Percentiles rank a stretch among this genome's conserved stretches.
These are phyloP conservation scores for Sardina pilchardus DNA, from an alignment of 2,113 vertebrate species.

Conservation along the genomic window DNA sequence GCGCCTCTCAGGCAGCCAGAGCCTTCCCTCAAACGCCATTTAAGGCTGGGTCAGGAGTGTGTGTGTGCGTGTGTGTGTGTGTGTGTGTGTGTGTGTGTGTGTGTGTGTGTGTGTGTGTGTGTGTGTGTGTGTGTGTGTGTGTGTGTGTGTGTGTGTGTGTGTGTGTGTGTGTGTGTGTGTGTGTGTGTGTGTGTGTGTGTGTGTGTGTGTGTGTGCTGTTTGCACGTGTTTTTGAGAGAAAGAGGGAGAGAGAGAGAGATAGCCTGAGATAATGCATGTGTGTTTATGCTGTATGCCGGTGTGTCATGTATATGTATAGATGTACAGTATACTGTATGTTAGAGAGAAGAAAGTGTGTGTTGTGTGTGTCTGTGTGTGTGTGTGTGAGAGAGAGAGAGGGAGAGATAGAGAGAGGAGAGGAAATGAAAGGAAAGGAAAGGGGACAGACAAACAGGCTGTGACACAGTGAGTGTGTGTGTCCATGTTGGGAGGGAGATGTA, in stretches of 20 bases:
- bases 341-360: background rate
- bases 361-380: background rate
- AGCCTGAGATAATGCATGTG: background rate
- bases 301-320: background rate
- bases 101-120: too few relatives aligned
- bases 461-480: background rate
- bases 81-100: too few relatives aligned
- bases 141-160: background rate
- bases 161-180: background rate
- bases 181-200: background rate
- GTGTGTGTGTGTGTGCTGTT: background rate
- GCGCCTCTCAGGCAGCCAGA: conserved; percentile 8
- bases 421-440: too few relatives aligned
- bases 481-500: background rate
- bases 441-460: background rate
- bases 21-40: conserved; percentile 56
- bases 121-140: too few relatives aligned
- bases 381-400: background rate
- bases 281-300: background rate
- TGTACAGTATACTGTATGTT: background rate
- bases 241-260: background rate
- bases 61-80: background rate
- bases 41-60: conserved; percentile 53
- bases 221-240: background rate
- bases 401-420: background rate